Evolutionary conservation across 2,797 vertebrate species (phyloP).

Genomic region (Macropus fuliginosus): DNA sequence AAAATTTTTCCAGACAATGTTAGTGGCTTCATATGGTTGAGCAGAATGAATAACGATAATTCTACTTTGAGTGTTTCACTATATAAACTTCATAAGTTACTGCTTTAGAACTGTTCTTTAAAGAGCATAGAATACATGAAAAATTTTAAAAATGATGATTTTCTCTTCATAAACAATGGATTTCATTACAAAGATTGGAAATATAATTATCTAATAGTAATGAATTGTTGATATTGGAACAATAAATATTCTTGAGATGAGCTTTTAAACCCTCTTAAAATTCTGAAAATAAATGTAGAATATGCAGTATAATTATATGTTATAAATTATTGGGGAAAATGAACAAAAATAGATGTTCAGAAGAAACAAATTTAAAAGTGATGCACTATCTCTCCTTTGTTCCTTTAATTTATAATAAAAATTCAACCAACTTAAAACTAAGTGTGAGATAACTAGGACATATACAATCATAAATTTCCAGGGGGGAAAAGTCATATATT

Average conservation of each 20-base stretch:
- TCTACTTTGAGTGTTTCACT: slow-evolving; percentile 65
- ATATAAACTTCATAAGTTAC: slow-evolving; percentile 47
- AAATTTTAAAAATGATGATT: slow-evolving; percentile 17
- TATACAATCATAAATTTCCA: neutral
- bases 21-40: slow-evolving; percentile 41
- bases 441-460: neutral
- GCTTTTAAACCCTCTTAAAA: neutral
- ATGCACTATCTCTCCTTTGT: neutral
- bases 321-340: neutral
- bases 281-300: neutral
- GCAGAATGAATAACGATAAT: slow-evolving; percentile 64
- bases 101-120: slow-evolving; percentile 60
- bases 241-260: neutral
- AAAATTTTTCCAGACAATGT: neutral
- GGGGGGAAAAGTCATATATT: no score
- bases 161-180: slow-evolving; percentile 30
- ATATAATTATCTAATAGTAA: neutral
- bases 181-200: neutral
- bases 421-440: neutral
- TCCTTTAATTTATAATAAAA: slow-evolving; percentile 27
- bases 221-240: slow-evolving; percentile 32
- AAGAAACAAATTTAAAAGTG: neutral
- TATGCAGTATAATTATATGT: fast-evolving
- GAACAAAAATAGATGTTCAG: slow-evolving; percentile 5
- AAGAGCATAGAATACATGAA: slow-evolving; percentile 7